Evolutionary conservation across 2,113 vertebrate species (phyloP).

Genomic region (Noctilio leporinus): DNA sequence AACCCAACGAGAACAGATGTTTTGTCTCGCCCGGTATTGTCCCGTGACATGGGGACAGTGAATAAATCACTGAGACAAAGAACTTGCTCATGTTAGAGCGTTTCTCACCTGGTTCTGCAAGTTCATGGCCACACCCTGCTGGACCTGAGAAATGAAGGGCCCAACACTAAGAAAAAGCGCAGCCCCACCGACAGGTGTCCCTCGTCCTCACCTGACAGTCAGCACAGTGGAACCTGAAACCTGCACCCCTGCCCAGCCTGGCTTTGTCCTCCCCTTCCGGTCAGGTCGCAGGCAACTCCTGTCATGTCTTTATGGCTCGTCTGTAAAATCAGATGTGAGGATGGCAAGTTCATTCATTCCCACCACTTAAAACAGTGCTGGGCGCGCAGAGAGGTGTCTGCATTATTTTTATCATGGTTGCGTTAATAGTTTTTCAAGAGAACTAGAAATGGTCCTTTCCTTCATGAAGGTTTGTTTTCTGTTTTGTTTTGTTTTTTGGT

Average conservation of each 20-base stretch:
- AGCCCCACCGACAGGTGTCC: neutral
- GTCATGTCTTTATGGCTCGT: neutral
- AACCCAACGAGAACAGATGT: neutral
- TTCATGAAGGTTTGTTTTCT: neutral
- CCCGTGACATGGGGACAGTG: neutral
- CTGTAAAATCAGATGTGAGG: neutral
- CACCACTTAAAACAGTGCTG: neutral
- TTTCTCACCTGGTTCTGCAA: neutral
- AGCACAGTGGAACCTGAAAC: too few relatives aligned
- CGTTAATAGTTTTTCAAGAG: neutral
- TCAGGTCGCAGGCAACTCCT: neutral
- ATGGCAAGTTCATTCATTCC: neutral
- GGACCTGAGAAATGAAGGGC: neutral
- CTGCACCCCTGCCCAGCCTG: neutral
- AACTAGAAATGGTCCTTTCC: neutral
- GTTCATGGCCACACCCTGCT: rapidly evolving
- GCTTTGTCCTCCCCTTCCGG: neutral
- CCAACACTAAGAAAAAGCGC: neutral
- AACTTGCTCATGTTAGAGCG: neutral
- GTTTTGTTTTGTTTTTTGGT: neutral
- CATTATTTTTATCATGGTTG: neutral
- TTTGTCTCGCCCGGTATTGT: neutral
- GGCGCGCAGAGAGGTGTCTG: neutral
- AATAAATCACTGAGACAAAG: neutral
- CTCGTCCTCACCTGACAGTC: neutral